Conservation (phyloP, 30 jellyfish, hydroid and myxozoan genomes). For the Turritopsis dohrnii region DNA sequence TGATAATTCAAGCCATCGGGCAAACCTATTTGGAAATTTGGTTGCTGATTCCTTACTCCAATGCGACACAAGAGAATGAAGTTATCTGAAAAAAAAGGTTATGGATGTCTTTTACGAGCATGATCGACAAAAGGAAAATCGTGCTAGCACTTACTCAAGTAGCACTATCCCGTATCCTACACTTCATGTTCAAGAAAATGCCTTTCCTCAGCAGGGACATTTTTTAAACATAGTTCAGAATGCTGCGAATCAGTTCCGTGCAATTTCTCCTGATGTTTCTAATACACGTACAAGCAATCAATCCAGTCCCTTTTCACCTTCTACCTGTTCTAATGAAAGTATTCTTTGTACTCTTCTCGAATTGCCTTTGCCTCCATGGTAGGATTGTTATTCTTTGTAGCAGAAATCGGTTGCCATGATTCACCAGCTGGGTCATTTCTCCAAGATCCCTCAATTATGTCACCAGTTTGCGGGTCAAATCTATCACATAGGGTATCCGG, state of each 20-base stretch:
- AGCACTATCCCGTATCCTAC: background rate
- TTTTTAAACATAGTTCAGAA: background rate
- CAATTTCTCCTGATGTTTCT: background rate
- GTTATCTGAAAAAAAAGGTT: background rate
- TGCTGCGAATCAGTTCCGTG: background rate
- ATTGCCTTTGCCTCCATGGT: slow-evolving; percentile 39
- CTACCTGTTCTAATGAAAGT: slow-evolving; percentile 25
- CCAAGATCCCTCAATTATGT: slow-evolving; percentile 29
- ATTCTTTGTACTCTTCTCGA: slow-evolving; percentile 29
- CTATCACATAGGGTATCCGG: background rate
- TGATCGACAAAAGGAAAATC: background rate
- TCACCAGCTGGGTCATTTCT: slow-evolving; percentile 26
- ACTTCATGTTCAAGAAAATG: background rate
- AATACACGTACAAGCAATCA: background rate
- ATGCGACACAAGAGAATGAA: background rate
- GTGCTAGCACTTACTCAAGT: too few species aligned
- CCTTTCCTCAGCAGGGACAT: background rate
- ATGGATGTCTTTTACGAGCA: background rate
- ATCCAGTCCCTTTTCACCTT: too few species aligned
- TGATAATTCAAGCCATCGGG: background rate
- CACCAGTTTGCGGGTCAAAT: background rate
- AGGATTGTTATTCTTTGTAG: slow-evolving; percentile 24
- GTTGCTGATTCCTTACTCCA: background rate
- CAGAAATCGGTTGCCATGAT: slow-evolving; percentile 35
- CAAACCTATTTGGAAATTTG: background rate